Evolutionary conservation across 2,113 vertebrate genomes (phyloP).

Genomic region (Hyaena hyaena): DNA sequence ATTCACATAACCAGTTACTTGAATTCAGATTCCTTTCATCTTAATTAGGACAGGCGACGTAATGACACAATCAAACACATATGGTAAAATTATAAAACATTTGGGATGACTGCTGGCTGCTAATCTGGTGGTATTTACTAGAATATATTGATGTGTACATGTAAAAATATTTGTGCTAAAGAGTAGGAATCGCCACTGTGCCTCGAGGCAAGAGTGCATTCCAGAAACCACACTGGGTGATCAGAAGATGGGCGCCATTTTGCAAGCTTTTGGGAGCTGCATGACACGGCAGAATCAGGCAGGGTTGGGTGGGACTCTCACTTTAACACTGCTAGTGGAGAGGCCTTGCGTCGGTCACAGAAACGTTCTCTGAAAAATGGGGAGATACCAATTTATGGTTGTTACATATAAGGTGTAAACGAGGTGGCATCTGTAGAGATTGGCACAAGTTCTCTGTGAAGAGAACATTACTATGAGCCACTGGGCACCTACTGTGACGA

Average conservation of each 20-base stretch:
- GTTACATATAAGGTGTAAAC: not conserved
- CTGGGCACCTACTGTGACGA: too few relatives aligned
- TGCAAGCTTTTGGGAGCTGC: not conserved
- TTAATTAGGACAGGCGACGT: not conserved
- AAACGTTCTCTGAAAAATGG: not conserved
- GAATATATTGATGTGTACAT: slow-evolving; percentile 12
- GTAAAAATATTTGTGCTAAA: slow-evolving; percentile 32
- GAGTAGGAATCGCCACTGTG: not conserved
- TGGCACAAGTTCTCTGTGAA: not conserved
- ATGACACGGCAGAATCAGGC: not conserved
- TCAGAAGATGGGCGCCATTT: not conserved
- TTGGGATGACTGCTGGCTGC: slow-evolving; percentile 51
- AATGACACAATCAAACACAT: slow-evolving; percentile 46
- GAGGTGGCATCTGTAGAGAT: not conserved
- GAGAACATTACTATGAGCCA: not conserved
- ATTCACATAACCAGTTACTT: not conserved
- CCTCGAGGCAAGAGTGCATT: not conserved
- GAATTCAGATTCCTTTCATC: not conserved
- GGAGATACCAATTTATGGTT: not conserved
- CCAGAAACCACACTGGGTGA: not conserved
- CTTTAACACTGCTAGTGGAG: not conserved
- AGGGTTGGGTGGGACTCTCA: too few relatives aligned
- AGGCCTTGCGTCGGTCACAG: not conserved
- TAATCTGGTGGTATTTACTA: slow-evolving; percentile 14
- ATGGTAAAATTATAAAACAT: slow-evolving; percentile 15